Evolutionary conservation across 2,113 vertebrate genomes (phyloP), one percentile per base, ranked within the genome.

Genomic region (Delphinus delphis): DNA sequence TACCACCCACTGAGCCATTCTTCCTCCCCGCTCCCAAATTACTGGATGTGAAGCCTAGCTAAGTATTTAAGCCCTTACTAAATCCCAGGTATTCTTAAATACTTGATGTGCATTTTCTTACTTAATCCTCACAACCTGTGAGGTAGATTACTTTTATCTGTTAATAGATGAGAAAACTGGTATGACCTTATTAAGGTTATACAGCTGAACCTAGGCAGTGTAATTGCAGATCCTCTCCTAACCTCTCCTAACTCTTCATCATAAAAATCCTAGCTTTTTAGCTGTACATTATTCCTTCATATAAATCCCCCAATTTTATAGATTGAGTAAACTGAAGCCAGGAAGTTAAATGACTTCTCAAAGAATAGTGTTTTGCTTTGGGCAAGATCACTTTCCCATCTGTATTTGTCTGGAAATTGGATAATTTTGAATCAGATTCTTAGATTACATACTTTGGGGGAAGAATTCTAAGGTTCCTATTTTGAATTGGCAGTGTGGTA

Each of bases 211-310:
- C 44, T 83, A 79, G 10, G 11, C 41, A 71, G 20, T 93, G 38
- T 50, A 17, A 87, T 58, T 86, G 47, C 11, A 94, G 47, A 81
- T 50, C 13, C 25, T 77, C n/a, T 9, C 36, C 71, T 73, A 86
- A 55, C 38, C 25, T 77, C n/a, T 9, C 36, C 77, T 73, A 86
- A 55, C 38, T 41, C 41, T 41, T 88, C 28, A 92, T 82, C 62
- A n/a, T 76, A 90, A 95, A 96, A 97, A 80, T 47, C 5, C 28
- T 87, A 82, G 6, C 41, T 74, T 82, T 96, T 87, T 63, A 95
- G 13, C 41, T 74, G 1, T 71, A 77, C 17, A 47, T 68, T 93
- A 95, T 26, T 53, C 41, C 73, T 82, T 93, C 31, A 28, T 73
- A 31, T 74, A 90, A 85, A 58, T 94, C 10, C 33, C 31, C 9